Percentiles rank a stretch among this genome's conserved stretches.
phyloP scores from a whole-genome alignment of 2,888 invertebrate species.

The Synergus japonicus region DNA sequence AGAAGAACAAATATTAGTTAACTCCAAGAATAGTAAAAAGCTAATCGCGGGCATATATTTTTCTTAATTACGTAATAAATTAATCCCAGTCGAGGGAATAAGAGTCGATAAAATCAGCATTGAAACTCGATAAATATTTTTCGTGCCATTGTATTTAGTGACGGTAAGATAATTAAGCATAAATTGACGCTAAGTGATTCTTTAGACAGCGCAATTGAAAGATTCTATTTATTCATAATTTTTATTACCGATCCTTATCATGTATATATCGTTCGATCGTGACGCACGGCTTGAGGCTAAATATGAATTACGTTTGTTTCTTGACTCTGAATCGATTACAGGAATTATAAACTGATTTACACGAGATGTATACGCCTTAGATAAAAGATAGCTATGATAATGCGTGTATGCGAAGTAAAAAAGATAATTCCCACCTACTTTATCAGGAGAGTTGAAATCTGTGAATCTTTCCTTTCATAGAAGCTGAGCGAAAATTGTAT shows the following conservation, averaged over 20 bases:
- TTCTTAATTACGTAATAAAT: no score
- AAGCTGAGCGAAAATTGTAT: background rate
- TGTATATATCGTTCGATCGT: slow-evolving; percentile 2
- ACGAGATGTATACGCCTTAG: slow-evolving; percentile 26
- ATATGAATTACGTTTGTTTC: slow-evolving; percentile 36
- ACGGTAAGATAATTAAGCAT: background rate
- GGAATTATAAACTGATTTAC: slow-evolving; percentile 38
- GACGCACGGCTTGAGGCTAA: slow-evolving; percentile 14
- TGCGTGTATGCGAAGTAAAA: slow-evolving; percentile 28
- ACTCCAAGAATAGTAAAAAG: no score
- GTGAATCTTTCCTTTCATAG: background rate
- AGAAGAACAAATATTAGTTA: no score
- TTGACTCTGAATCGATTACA: slow-evolving; percentile 40
- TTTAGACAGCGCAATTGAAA: background rate
- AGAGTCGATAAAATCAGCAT: no score
- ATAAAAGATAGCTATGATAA: slow-evolving; percentile 40
- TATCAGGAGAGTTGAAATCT: background rate
- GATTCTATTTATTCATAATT: slow-evolving; percentile 29
- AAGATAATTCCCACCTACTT: slow-evolving; percentile 27
- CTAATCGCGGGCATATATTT: no score
- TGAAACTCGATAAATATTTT: background rate
- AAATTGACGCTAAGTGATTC: background rate
- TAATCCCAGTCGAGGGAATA: no score
- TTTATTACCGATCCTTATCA: slow-evolving; percentile 21
- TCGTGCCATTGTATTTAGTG: background rate